Evolutionary conservation across 2,797 vertebrate species (phyloP).

Genomic region (Pseudochaenichthys georgianus): DNA sequence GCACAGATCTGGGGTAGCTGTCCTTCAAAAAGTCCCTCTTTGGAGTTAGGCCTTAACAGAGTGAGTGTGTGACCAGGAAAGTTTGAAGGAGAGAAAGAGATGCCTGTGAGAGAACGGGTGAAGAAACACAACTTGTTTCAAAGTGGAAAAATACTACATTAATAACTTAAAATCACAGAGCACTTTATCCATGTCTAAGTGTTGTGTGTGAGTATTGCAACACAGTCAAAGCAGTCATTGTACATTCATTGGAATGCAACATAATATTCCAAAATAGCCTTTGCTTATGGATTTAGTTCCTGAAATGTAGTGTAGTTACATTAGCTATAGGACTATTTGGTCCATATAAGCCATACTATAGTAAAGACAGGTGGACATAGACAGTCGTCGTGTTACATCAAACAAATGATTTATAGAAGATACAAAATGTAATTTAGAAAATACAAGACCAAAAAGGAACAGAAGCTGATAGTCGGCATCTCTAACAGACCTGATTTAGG

Average conservation of each 20-base stretch:
- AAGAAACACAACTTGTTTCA: not conserved
- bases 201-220: not conserved
- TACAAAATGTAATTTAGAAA: not conserved
- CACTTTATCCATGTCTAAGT: not conserved
- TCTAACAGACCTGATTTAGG: not conserved
- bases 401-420: not conserved
- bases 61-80: not conserved
- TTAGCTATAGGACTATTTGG: not conserved
- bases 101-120: not conserved
- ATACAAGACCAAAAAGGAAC: not conserved
- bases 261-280: not conserved
- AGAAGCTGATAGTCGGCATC: not conserved
- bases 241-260: not conserved
- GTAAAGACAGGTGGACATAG: not conserved
- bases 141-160: not conserved
- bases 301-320: not conserved
- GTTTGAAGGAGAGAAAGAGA: not conserved
- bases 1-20: slow-evolving; percentile 6
- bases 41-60: not conserved
- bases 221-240: not conserved
- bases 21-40: not conserved
- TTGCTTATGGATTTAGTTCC: slow-evolving; percentile 1
- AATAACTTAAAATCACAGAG: slow-evolving; percentile 13
- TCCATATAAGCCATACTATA: not conserved
- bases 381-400: not conserved